A percentile compares a stretch with the other conserved stretches of the same genome.
Conservation (phyloP, 2,888 invertebrate species). For the Andrena fulva region DNA sequence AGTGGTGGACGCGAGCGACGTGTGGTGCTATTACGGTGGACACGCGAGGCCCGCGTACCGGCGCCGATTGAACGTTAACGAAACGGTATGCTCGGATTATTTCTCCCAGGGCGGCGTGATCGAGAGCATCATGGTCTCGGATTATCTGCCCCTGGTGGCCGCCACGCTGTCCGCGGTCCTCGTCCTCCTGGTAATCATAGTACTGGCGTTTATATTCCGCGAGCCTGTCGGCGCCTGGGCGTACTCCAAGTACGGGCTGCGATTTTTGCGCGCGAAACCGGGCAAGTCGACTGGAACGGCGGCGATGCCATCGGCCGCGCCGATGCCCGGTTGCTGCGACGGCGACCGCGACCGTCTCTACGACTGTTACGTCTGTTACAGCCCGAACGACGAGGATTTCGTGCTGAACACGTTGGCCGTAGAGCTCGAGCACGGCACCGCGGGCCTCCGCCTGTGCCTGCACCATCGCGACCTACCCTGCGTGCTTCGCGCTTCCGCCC, state of each 20-base stretch:
- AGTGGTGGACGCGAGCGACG: conserved; percentile 91
- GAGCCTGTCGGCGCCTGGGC: conserved; percentile 95
- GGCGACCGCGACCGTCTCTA: conserved; percentile 89
- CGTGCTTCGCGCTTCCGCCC: conserved; percentile 89
- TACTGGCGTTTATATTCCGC: conserved; percentile 93
- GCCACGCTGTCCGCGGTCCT: conserved; percentile 92
- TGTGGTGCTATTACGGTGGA: conserved; percentile 93
- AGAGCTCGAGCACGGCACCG: conserved; percentile 93
- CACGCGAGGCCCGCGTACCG: conserved; percentile 91
- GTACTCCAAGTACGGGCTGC: conserved; percentile 93
- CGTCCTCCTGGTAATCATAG: conserved; percentile 90
- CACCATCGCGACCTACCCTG: conserved; percentile 94
- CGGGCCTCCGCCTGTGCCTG: conserved; percentile 93
- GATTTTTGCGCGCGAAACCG: conserved; percentile 86
- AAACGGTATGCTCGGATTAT: conserved; percentile 94
- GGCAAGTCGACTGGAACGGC: conserved; percentile 89
- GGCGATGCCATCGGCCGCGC: conserved; percentile 79
- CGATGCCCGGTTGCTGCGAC: conserved; percentile 64
- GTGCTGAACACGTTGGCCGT: conserved; percentile 93
- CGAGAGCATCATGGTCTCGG: conserved; percentile 91
- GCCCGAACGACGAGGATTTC: conserved; percentile 96
- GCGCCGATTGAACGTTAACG: conserved; percentile 93
- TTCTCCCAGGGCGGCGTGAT: conserved; percentile 93
- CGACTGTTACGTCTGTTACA: conserved; percentile 97
- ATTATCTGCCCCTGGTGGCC: conserved; percentile 94